Evolutionary conservation across 2,113 vertebrate genomes (phyloP), one percentile per base, ranked within the genome.

Genomic region (Oryzias curvinotus): DNA sequence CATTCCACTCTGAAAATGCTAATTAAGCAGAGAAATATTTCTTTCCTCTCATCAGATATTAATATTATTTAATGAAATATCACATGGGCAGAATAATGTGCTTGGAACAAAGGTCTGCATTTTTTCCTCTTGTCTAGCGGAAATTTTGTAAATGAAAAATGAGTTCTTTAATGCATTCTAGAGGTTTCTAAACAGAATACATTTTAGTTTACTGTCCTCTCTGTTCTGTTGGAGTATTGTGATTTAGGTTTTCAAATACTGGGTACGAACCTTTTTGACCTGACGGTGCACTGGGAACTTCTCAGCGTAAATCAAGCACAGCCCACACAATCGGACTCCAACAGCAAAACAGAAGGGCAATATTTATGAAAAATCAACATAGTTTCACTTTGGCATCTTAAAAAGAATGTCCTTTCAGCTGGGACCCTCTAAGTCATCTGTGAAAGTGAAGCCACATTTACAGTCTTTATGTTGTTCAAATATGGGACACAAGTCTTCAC

Each of bases 1-100:
- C 47, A 69, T 57, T 30, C 28, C 26, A 49, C 25, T 28, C 44
- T 46, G 57, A 70, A 77, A 49, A 77, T 47, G 28, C 26, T 47
- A 28, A 66, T 77, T 57, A 45, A 62, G 60, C 67, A 71, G 68
- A 77, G 57, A 68, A 55, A 16, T 21, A 23, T 54, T 18, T 13
- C 55, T 23, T 23, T 19, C 51, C 48, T 21, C 56, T 70, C 44
- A 73, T 74, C 42, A 71, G 71, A 61, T 56, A 47, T 36, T 19
- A 21, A 1, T 48, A 30, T 48, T 21, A 68, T 60, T 75, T 44
- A 45, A 42, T 47, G 45, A 36, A 2, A 18, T 21, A 28, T 60
- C 45, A 41, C 64, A 52, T 0, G 3, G 50, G 52, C 36, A 59
- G 25, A 25, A 55, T 65, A 53, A 44, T 51, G 49, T 19, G 49